Base-by-base conservation (phyloP, 2,797 vertebrate species). In the Acomys russatus region DNA sequence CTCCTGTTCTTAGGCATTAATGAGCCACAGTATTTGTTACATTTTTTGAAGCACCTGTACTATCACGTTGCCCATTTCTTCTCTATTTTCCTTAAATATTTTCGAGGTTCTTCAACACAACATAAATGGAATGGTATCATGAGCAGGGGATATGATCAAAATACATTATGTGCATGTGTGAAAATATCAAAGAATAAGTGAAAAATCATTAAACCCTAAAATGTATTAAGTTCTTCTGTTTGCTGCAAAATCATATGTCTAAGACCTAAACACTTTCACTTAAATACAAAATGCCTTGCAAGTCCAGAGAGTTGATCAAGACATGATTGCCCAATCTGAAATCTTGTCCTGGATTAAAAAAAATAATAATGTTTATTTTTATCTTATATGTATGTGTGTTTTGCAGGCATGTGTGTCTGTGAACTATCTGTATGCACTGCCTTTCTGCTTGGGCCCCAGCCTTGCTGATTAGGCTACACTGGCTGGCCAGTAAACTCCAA, bases 141-240 rank as follows among this genome's bases (percentile, higher is more conserved):
- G 28, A 28, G 35, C 28, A 59, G 25, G 10, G 15, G 11, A 6
- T 44, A 38, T 59, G 23, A 30, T 20, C 6, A 20, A 56, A 74
- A 61, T 30, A 5, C 9, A 73, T 20, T 20, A 74, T 74, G 15
- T 59, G n/a, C n/a, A 35, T 44, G 25, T 22, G 17, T 9, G 4
- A 38, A 73, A 38, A 88, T 35, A 44, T 8, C 54, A 73, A 59
- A 59, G 15, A 38, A 73, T 87, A 28, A 73, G 71, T 56, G n/a
- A 87, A 87, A 87, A 56, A 59, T 28, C 14, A 22, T 59, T 38
- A 59, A 95, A 96, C 33, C 7, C 8, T 44, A 28, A 84, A 54
- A 49, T 80, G 25, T 80, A 90, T 77, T 87, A 71, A 93, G 44
- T 80, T 95, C 61, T 77, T n/a, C 51, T 79, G 35, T 82, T 88